Conservation (phyloP, 2,113 vertebrate species). For the Serranochromis macrocephalus region DNA sequence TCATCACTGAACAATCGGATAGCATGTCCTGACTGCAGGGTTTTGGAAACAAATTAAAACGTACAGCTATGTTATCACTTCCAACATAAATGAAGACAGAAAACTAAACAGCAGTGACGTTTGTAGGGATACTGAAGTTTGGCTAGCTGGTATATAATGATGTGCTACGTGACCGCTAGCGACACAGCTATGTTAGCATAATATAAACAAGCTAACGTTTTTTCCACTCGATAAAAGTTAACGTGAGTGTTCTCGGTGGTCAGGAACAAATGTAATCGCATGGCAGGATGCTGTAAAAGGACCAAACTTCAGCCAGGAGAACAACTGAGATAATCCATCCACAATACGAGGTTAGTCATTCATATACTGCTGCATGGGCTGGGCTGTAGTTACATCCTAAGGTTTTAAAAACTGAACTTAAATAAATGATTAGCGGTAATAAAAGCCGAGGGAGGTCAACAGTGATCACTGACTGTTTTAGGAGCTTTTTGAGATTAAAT, state of each 20-base stretch:
- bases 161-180: too few species aligned
- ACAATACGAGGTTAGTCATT: neutral
- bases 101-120: too few species aligned
- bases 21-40: too few species aligned
- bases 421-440: neutral
- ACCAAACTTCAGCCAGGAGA: neutral
- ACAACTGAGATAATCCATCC: neutral
- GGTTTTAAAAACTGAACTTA: neutral
- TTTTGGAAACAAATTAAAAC: too few species aligned
- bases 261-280: neutral
- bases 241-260: fast-evolving
- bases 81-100: too few species aligned
- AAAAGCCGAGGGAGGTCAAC: neutral
- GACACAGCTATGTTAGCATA: too few species aligned
- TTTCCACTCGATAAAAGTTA: too few species aligned
- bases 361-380: neutral
- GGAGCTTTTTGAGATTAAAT: neutral
- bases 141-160: too few species aligned
- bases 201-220: too few species aligned
- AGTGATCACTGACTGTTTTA: neutral
- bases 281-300: neutral
- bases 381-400: neutral
- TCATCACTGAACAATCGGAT: too few species aligned
- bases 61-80: too few species aligned
- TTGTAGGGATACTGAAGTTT: too few species aligned